These are phyloP conservation scores for Leptinotarsa lineolata DNA, from an alignment of 1,140 invertebrate species.

Conservation along the genomic window DNA sequence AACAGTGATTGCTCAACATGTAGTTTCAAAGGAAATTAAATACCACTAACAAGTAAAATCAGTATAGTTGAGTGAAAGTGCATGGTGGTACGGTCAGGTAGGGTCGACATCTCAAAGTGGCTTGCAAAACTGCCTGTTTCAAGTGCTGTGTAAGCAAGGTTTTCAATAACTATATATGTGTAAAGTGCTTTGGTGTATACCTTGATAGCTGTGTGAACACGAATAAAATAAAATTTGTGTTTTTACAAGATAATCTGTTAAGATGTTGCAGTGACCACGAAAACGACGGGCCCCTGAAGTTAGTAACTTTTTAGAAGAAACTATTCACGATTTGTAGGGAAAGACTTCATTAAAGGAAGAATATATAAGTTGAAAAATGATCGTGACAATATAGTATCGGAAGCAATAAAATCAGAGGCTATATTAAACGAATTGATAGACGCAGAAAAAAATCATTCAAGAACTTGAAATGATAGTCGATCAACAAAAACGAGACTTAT, in stretches of 20 bases:
- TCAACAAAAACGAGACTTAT: conserved; percentile 12
- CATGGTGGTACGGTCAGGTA: too few species aligned
- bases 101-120: too few species aligned
- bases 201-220: background rate
- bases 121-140: background rate
- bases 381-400: conserved; percentile 2
- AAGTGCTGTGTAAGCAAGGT: conserved; percentile 8
- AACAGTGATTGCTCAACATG: too few species aligned
- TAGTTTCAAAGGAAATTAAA: too few species aligned
- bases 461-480: background rate
- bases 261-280: background rate
- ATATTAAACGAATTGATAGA: conserved; percentile 9
- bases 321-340: background rate
- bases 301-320: conserved; percentile 14
- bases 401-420: conserved; percentile 14
- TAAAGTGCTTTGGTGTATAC: background rate
- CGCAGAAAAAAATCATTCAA: conserved; percentile 4
- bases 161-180: conserved; percentile 7
- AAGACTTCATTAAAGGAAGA: background rate
- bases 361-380: conserved; percentile 12
- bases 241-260: conserved; percentile 11
- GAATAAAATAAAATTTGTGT: background rate
- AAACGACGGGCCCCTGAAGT: background rate
- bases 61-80: too few species aligned
- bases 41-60: too few species aligned